Evolutionary conservation across 2,797 vertebrate species (phyloP).

Genomic region (Hippocampus kuda): DNA sequence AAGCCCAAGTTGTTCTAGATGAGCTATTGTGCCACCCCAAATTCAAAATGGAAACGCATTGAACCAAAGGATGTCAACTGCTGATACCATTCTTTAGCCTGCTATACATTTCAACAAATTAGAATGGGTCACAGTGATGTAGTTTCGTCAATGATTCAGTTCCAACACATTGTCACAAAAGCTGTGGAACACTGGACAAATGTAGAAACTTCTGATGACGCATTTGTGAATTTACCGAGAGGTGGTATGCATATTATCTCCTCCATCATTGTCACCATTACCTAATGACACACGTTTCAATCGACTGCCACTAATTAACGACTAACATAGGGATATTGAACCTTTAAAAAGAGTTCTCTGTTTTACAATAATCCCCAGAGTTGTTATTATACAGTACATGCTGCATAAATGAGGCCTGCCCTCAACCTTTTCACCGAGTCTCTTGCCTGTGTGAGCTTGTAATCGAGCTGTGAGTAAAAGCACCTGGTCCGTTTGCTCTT

Average conservation of each 20-base stretch:
- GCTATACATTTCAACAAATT: background rate
- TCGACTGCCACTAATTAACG: slow-evolving; percentile 23
- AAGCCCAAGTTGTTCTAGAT: background rate
- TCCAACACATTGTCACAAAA: background rate
- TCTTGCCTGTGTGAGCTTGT: slow-evolving; percentile 33
- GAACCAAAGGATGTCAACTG: background rate
- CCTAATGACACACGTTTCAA: slow-evolving; percentile 27
- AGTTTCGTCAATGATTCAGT: background rate
- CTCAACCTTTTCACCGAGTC: slow-evolving; percentile 33
- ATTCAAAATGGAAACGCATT: background rate
- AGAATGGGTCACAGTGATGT: background rate
- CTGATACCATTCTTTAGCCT: background rate
- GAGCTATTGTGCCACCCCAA: background rate
- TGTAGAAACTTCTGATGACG: background rate
- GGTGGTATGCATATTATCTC: background rate
- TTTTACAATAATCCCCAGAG: slow-evolving; percentile 28
- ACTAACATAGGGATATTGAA: slow-evolving; percentile 29
- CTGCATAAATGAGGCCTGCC: slow-evolving; percentile 30
- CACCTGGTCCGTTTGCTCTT: slow-evolving; percentile 45
- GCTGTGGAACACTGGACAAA: background rate
- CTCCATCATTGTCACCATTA: background rate
- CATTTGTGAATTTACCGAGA: background rate
- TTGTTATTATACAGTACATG: slow-evolving; percentile 10
- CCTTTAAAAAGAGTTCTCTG: slow-evolving; percentile 40
- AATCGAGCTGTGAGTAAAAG: slow-evolving; percentile 49